phyloP scores from a whole-genome alignment of 2,888 invertebrate genomes.

The Platycnemis pennipes region DNA sequence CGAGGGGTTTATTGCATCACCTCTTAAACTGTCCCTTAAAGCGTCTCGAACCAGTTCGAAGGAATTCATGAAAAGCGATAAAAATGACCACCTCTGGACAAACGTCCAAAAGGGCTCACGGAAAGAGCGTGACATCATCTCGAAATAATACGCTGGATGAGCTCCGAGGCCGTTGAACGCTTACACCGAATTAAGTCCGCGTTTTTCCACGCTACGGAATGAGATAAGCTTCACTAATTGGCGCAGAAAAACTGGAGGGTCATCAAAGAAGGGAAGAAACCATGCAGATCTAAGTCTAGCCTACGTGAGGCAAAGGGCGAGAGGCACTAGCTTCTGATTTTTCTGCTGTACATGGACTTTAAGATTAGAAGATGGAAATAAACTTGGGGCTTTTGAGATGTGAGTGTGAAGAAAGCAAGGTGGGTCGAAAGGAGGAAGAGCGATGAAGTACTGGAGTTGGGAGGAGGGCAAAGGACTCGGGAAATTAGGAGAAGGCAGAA shows the following conservation, averaged over 20 bases:
- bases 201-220: neutral
- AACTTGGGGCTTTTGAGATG: too few species aligned
- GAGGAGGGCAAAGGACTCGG: too few species aligned
- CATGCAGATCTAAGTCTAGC: too few species aligned
- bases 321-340: too few species aligned
- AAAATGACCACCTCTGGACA: slow-evolving; percentile 15
- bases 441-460: too few species aligned
- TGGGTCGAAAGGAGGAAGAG: too few species aligned
- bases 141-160: neutral
- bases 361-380: too few species aligned
- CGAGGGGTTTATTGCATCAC: neutral
- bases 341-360: too few species aligned
- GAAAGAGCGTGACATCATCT: neutral
- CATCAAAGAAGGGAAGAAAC: neutral
- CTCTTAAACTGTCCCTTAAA: neutral
- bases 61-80: neutral
- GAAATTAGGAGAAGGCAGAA: too few species aligned
- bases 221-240: neutral
- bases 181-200: neutral
- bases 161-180: neutral
- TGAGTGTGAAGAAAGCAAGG: too few species aligned
- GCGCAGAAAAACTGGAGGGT: neutral
- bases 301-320: too few species aligned
- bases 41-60: slow-evolving; percentile 20
- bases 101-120: neutral